A percentile compares a stretch with the other conserved stretches of the same genome.
Conservation (phyloP, 2,888 invertebrate species). For the Drosophila affinis region DNA sequence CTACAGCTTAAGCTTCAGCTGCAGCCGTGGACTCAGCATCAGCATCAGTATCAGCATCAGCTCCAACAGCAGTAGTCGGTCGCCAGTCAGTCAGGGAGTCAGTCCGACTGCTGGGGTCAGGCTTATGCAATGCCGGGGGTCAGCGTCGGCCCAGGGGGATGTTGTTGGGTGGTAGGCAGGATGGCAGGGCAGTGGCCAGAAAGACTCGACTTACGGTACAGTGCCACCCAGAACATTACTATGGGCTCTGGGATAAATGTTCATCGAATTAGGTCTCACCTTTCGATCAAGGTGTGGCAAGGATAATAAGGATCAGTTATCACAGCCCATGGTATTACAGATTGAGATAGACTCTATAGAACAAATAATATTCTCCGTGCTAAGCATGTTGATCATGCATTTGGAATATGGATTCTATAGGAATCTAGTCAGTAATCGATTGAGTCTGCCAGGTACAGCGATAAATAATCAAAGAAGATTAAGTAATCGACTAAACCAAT, state of each 20-base stretch:
- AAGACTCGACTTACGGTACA: background rate
- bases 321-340: no score
- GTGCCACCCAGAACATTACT: background rate
- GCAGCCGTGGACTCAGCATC: conserved; percentile 3
- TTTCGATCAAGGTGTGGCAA: no score
- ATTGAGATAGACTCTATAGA: no score
- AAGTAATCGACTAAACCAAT: no score
- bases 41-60: background rate
- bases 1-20: conserved; percentile 1
- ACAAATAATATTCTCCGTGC: no score
- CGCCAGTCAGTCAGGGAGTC: conserved; percentile 26
- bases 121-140: conserved; percentile 46
- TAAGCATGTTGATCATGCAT: no score
- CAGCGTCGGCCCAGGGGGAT: conserved; percentile 30
- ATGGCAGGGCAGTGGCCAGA: background rate
- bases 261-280: no score
- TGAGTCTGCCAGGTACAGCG: background rate
- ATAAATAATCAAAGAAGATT: background rate
- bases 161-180: background rate
- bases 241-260: no score
- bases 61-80: conserved; percentile 44
- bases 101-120: conserved; percentile 30
- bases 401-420: no score
- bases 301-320: no score
- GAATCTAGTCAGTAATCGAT: no score